These are phyloP conservation scores for Misgurnus mizolepis DNA, from an alignment of 2,113 vertebrate genomes.

Conservation along the genomic window DNA sequence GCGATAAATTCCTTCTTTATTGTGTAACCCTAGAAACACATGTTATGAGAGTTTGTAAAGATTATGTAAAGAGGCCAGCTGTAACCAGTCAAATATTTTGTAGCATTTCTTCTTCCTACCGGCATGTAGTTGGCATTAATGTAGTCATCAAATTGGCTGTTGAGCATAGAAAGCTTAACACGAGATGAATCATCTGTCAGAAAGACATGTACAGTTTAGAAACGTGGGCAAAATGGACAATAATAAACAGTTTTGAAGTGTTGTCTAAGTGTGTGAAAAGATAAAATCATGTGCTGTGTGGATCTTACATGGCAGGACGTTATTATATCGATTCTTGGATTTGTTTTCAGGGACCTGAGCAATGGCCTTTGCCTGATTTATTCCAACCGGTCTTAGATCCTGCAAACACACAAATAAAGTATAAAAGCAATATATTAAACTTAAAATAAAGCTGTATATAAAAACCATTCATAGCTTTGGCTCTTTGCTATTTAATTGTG, in stretches of 20 bases:
- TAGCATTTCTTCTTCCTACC: slow-evolving; percentile 65
- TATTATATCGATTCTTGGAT: slow-evolving; percentile 94
- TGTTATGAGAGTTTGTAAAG: not conserved
- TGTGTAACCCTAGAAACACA: slow-evolving; percentile 81
- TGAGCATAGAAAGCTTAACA: slow-evolving; percentile 85
- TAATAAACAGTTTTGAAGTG: not conserved
- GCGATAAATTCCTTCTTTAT: slow-evolving; percentile 91
- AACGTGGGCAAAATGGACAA: not conserved
- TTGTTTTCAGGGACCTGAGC: slow-evolving; percentile 84
- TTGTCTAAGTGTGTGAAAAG: not conserved
- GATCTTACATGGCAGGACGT: slow-evolving; percentile 92
- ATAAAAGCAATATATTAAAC: not conserved
- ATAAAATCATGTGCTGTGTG: not conserved
- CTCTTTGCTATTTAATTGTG: no score
- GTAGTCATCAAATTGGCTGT: slow-evolving; percentile 81
- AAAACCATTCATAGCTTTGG: no score
- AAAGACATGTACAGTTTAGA: not conserved
- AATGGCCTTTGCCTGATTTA: slow-evolving; percentile 78
- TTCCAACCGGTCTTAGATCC: slow-evolving; percentile 86
- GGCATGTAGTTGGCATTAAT: slow-evolving; percentile 97
- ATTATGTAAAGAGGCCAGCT: not conserved
- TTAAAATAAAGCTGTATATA: no score
- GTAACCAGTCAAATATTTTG: not conserved
- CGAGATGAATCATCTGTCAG: slow-evolving; percentile 87
- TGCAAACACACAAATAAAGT: slow-evolving; percentile 53